These are phyloP conservation scores for Benthosema pterotum DNA, from an alignment of 2,797 vertebrate genomes.

Conservation along the genomic window DNA sequence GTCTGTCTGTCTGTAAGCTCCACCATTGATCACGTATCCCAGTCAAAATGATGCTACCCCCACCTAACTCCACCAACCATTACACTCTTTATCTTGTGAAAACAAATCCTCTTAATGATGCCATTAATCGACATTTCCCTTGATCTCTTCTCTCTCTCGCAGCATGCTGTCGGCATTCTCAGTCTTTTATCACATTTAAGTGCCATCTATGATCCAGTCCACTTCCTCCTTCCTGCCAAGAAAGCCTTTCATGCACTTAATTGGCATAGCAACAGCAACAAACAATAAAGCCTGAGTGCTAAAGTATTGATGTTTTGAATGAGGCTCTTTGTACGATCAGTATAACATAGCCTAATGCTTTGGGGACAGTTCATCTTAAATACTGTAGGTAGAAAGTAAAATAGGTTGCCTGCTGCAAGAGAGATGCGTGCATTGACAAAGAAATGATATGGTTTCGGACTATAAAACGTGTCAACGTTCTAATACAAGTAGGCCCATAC, in stretches of 20 bases:
- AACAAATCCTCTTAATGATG: conserved; percentile 18
- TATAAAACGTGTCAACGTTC: too few relatives aligned
- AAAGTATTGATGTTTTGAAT: conserved; percentile 13
- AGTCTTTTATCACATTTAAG: background rate
- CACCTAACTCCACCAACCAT: background rate
- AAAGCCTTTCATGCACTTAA: background rate
- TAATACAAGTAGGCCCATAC: too few relatives aligned
- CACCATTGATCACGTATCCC: conserved; percentile 17
- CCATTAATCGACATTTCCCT: conserved; percentile 22
- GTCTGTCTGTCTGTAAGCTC: background rate
- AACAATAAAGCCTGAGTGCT: background rate
- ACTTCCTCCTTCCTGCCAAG: conserved; percentile 10
- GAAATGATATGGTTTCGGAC: too few relatives aligned
- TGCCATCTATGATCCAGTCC: background rate
- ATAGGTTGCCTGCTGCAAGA: too few relatives aligned
- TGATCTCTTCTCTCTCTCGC: conserved; percentile 7
- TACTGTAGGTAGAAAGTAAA: background rate
- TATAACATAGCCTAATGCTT: background rate
- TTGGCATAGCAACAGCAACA: conserved; percentile 23
- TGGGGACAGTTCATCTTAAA: conserved; percentile 2
- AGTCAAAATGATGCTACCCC: background rate
- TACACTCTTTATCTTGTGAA: background rate
- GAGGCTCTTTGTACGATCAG: background rate
- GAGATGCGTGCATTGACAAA: too few relatives aligned
- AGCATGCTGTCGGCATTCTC: background rate